Base-by-base conservation (phyloP, 2,797 vertebrate genomes). In the Paedocypris micromegethes region DNA sequence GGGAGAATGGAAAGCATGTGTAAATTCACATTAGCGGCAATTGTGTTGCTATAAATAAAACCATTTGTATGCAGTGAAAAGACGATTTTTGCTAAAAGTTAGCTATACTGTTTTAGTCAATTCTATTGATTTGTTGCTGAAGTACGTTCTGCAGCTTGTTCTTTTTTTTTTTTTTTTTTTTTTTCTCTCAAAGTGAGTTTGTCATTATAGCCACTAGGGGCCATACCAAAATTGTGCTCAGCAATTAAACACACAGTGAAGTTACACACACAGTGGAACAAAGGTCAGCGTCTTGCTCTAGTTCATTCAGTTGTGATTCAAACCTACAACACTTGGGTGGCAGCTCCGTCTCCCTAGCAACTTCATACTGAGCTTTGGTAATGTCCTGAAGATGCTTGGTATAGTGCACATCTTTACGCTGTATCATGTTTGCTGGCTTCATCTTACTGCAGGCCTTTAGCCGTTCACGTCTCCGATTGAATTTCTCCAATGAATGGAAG, bases 401-500 rank as follows among this genome's bases (percentile, higher is more conserved):
- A 44, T 23, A 6, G 40, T 64, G 41, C 40, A 41, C 54, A 51
- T 68, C 38, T 53, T 60, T 64, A 46, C 46, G 9, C 9, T 5
- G 51, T 40, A 40, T 67, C 5, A 3, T 63, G 59, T 50, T 60
- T 44, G 43, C 23, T 6, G 9, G 23, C 51, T 56, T 45, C 52
- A 66, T n/a, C 58, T 62, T 8, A 66, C 23, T 45, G 8, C 58
- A 61, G 45, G 58, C 52, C 37, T 51, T 50, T 56, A 53, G 56
- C 58, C 39, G 7, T 57, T 37, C 4, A 40, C 1, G 58, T 40
- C 60, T 57, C 23, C 0, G 41, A 64, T 61, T 58, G 40, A 9
- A 73, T 68, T 68, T 51, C 71, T 58, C 43, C 5, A 5, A 68
- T 5, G 50, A 56, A 52, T 62, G 5, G 44, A 3, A n/a, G 48